Evolutionary conservation across 2,113 vertebrate species (phyloP).

Genomic region (Promerops cafer): DNA sequence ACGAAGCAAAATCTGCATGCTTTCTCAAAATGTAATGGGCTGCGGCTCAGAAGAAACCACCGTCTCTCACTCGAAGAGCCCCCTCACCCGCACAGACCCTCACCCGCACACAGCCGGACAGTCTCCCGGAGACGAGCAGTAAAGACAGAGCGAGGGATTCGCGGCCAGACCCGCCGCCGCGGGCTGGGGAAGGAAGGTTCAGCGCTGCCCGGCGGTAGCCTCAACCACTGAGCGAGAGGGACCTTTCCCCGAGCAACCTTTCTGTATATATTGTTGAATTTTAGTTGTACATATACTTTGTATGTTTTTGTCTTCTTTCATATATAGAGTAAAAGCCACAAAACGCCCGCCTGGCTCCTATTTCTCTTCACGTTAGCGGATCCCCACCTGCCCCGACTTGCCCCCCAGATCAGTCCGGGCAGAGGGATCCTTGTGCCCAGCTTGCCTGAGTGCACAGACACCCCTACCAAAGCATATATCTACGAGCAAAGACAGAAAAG

Average conservation of each 20-base stretch:
- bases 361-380: conserved; percentile 39
- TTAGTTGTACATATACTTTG: conserved; percentile 99
- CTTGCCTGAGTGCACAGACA: neutral
- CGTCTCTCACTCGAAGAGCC: neutral
- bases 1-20: conserved; percentile 63
- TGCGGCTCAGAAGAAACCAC: conserved; percentile 38
- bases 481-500: neutral
- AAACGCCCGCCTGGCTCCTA: conserved; percentile 74
- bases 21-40: conserved; percentile 61
- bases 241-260: conserved; percentile 78
- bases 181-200: conserved; percentile 30
- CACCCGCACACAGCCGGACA: neutral
- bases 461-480: neutral
- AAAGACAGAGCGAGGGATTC: conserved; percentile 38
- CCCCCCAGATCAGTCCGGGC: neutral
- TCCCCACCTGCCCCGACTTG: neutral
- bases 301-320: conserved; percentile 98
- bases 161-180: conserved; percentile 16
- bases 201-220: conserved; percentile 8
- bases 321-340: conserved; percentile 96
- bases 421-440: neutral
- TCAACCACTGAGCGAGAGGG: conserved; percentile 58
- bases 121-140: conserved; percentile 53
- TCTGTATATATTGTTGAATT: conserved; percentile 98
- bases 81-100: neutral